phyloP scores from a whole-genome alignment of 92 coral and sea anemone genomes.

The Pocillopora meandrina region DNA sequence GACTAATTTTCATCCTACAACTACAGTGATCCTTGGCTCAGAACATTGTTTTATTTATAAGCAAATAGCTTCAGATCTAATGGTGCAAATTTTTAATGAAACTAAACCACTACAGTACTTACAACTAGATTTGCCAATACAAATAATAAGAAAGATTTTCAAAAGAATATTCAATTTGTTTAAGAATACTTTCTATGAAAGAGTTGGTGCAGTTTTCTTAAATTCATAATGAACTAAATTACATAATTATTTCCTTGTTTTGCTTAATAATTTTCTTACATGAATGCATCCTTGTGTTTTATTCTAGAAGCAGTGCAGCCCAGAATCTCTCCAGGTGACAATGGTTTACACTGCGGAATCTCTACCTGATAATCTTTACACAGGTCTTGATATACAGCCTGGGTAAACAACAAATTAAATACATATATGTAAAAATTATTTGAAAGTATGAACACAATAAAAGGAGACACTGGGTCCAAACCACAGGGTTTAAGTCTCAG shows the following conservation, averaged over 20 bases:
- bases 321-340: conserved; percentile 96
- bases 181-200: too few relatives aligned
- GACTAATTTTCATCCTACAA: too few relatives aligned
- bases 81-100: too few relatives aligned
- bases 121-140: too few relatives aligned
- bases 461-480: too few relatives aligned
- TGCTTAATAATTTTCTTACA: conserved; percentile 52
- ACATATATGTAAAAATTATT: neutral
- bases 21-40: too few relatives aligned
- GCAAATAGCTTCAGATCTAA: too few relatives aligned
- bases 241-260: neutral
- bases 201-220: neutral
- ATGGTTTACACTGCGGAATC: conserved; percentile 94
- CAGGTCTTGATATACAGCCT: conserved; percentile 85
- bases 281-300: conserved; percentile 77
- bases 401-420: neutral
- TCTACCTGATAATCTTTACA: conserved; percentile 80
- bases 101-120: too few relatives aligned
- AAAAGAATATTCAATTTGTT: too few relatives aligned
- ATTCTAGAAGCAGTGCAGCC: conserved; percentile 93
- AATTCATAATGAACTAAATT: neutral
- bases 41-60: too few relatives aligned
- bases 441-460: neutral
- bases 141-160: too few relatives aligned
- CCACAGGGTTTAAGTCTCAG: too few relatives aligned